These are phyloP conservation scores for Drosophila orena DNA, from an alignment of 1,140 invertebrate species.

Conservation along the genomic window DNA sequence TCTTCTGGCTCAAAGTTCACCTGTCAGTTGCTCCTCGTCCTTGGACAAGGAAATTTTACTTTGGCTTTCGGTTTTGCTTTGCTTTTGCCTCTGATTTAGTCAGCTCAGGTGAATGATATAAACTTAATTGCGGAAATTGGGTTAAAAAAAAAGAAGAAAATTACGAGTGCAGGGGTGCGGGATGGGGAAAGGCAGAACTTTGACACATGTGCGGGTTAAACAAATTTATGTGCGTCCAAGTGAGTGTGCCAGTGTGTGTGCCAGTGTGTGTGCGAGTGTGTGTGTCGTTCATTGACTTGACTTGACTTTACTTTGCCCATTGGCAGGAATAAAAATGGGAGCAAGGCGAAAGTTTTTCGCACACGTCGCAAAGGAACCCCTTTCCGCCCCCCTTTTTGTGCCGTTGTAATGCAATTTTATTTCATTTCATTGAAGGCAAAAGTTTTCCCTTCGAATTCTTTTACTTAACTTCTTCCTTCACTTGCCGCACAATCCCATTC, in stretches of 20 bases:
- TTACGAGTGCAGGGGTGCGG: no score
- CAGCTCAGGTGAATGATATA: conserved; percentile 74
- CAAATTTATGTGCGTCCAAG: conserved; percentile 64
- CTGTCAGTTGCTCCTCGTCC: conserved; percentile 43
- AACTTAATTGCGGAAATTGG: conserved; percentile 83
- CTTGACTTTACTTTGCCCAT: conserved; percentile 69
- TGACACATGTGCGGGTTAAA: conserved; percentile 82
- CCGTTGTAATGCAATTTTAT: conserved; percentile 83
- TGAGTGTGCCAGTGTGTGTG: conserved; percentile 29
- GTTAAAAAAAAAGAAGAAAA: conserved; percentile 62
- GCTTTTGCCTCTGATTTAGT: conserved; percentile 37
- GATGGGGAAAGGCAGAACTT: conserved; percentile 42
- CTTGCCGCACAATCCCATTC: conserved; percentile 42
- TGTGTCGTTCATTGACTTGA: conserved; percentile 75
- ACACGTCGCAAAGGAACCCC: conserved; percentile 57
- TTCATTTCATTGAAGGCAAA: conserved; percentile 83
- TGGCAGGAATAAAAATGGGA: conserved; percentile 59
- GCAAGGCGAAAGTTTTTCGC: conserved; percentile 73
- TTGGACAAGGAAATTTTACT: conserved; percentile 23
- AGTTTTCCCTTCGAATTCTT: conserved; percentile 77
- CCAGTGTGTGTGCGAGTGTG: conserved; percentile 15
- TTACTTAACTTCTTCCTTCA: conserved; percentile 71
- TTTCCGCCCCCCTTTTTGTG: conserved; percentile 23
- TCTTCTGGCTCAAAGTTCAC: conserved; percentile 17
- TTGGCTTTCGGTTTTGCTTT: conserved; percentile 28